Conservation (phyloP, 1,140 invertebrate species). For the Copidosoma floridanum region DNA sequence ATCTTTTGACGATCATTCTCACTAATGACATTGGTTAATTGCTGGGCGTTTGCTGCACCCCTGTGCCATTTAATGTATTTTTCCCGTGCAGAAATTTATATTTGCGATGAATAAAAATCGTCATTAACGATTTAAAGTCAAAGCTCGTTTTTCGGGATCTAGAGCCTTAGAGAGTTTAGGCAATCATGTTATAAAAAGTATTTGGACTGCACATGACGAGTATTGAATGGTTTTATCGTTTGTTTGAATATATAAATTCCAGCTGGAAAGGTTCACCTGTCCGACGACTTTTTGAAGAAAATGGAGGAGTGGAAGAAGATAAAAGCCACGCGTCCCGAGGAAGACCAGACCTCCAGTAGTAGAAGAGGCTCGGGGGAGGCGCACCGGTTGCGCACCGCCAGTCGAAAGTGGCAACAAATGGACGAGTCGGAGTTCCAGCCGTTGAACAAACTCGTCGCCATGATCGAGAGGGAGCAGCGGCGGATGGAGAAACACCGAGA, state of each 20-base stretch:
- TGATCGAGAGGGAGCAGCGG: constrained; percentile 62
- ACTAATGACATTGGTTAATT: too few relatives aligned
- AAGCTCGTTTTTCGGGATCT: neutral
- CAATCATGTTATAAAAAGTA: too few relatives aligned
- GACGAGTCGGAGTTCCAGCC: constrained; percentile 57
- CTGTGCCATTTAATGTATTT: too few relatives aligned
- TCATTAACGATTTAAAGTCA: too few relatives aligned
- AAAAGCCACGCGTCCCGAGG: constrained; percentile 54
- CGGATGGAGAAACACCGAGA: constrained; percentile 62
- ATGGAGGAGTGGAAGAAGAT: constrained; percentile 67
- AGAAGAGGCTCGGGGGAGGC: neutral
- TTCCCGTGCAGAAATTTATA: too few relatives aligned
- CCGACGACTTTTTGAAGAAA: constrained; percentile 70
- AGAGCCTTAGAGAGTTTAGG: neutral
- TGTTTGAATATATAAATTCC: too few relatives aligned
- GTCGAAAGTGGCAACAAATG: constrained; percentile 28
- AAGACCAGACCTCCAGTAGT: constrained; percentile 39
- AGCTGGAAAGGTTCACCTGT: constrained; percentile 59
- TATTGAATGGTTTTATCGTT: too few relatives aligned
- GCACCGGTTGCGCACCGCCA: neutral
- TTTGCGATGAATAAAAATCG: too few relatives aligned
- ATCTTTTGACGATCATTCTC: too few relatives aligned
- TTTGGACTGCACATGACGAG: too few relatives aligned
- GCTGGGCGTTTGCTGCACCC: too few relatives aligned
- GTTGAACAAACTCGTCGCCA: constrained; percentile 34